Evolutionary conservation across 2,113 vertebrate genomes (phyloP).

Genomic region (Austrofundulus limnaeus): DNA sequence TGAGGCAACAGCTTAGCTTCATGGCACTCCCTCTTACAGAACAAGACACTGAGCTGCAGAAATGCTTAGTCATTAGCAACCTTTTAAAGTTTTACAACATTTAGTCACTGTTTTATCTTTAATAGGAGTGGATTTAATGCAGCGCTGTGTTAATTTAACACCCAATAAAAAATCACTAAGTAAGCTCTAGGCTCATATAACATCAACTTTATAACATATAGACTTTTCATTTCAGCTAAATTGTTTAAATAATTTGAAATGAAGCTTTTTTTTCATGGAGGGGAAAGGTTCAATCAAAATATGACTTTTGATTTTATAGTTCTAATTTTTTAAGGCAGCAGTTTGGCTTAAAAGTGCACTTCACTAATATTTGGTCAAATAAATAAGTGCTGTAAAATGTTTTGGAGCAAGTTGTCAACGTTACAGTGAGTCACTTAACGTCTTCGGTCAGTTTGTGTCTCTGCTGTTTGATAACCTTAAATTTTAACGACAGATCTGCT

Average conservation of each 20-base stretch:
- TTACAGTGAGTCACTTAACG: not conserved
- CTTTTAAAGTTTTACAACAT: conserved; percentile 9
- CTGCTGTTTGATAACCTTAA: conserved; percentile 14
- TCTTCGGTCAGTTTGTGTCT: not conserved
- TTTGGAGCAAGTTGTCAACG: conserved; percentile 9
- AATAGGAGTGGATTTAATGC: conserved; percentile 12
- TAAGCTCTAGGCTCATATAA: conserved; percentile 22
- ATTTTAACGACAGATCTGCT: not conserved
- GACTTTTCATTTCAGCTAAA: not conserved
- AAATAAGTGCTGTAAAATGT: not conserved
- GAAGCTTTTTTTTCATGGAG: too few relatives aligned
- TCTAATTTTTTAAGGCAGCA: conserved; percentile 43
- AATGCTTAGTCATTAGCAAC: conserved; percentile 3
- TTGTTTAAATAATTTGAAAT: too few relatives aligned
- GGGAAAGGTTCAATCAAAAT: not conserved
- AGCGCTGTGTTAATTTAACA: conserved; percentile 13
- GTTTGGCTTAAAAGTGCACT: conserved; percentile 57
- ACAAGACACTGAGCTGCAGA: not conserved
- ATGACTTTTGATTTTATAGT: conserved; percentile 12
- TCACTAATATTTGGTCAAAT: conserved; percentile 59
- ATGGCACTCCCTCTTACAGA: conserved; percentile 23
- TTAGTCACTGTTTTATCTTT: conserved; percentile 13
- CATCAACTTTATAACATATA: not conserved
- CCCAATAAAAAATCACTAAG: conserved; percentile 16
- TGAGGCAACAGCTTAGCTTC: conserved; percentile 17